These are phyloP conservation scores for Malurus cyaneus DNA, from an alignment of 2,113 vertebrate species.

Conservation along the genomic window DNA sequence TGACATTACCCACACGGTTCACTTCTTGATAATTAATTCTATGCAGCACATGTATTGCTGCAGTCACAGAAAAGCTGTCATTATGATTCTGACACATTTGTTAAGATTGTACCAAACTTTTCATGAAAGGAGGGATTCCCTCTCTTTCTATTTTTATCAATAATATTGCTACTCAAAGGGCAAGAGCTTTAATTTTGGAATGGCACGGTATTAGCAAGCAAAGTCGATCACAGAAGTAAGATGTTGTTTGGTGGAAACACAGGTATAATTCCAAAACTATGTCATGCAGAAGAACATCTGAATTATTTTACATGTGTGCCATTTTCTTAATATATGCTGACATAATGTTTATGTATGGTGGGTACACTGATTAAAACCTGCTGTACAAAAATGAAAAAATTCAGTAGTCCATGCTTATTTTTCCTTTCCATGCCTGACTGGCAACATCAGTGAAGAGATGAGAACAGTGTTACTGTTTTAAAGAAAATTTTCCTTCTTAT, in stretches of 20 bases:
- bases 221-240: not conserved
- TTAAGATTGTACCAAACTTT: not conserved
- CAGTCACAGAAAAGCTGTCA: not conserved
- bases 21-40: constrained; percentile 4
- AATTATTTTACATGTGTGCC: not conserved
- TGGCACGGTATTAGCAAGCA: not conserved
- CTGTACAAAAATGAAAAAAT: not conserved
- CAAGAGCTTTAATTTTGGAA: not conserved
- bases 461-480: not conserved
- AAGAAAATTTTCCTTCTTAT: not conserved
- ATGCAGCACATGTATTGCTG: not conserved
- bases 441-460: not conserved
- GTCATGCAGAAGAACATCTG: not conserved
- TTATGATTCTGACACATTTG: not conserved
- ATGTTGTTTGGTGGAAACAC: not conserved
- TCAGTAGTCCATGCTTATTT: not conserved
- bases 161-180: not conserved
- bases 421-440: not conserved
- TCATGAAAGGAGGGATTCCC: not conserved
- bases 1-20: constrained; percentile 15
- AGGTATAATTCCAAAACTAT: not conserved
- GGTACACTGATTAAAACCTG: not conserved
- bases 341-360: not conserved
- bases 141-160: not conserved
- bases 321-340: not conserved